Evolutionary conservation across 2,113 vertebrate genomes (phyloP), one percentile per base, ranked within the genome.

Genomic region (Callospermophilus lateralis): DNA sequence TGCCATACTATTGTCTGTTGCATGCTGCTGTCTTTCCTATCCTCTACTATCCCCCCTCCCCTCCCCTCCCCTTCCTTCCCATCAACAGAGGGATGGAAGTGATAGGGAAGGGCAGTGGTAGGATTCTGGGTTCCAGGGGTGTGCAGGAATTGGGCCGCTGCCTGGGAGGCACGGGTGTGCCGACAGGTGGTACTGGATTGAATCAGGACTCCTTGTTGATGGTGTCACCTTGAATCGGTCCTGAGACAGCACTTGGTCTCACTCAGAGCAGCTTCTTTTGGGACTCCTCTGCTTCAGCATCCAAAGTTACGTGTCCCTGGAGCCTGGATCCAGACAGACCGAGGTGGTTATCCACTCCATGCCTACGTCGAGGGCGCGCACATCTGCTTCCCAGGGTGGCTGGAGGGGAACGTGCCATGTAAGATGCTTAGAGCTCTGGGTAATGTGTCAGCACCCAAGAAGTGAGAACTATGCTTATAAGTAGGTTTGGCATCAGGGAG

Each of bases 221-320:
- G 3, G 20, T 3, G 22, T n/a, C 4, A 24, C n/a, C 26, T 7
- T 17, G 32, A 26, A 1, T 6, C 68, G 13, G 42, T 34, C 84
- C n/a, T 0, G 16, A 2, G 6, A 3, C 48, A 8, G 0, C 19
- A 8, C 0, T 1, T 0, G 0, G 53, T 28, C 53, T 55, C 7
- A 0, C 3, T 81, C 24, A 24, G 3, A 3, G 45, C 15, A 16
- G 63, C 15, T 6, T 7, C 26, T 22, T 20, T 34, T 26, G 32
- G 48, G 20, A 26, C 37, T 34, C 74, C 24, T 72, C 79, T 19
- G 48, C 48, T 9, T 88, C 24, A 42, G 22, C 51, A 4, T 37
- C 28, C 22, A 13, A 4, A n/a, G 58, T 15, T 22, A 76, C 4
- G 0, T 10, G 34, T 51, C 45, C 80, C 51, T 45, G 73, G 80